Evolutionary conservation across 1,140 invertebrate genomes (phyloP), one percentile per base, ranked within the genome.

Genomic region (Monomorium pharaonis): DNA sequence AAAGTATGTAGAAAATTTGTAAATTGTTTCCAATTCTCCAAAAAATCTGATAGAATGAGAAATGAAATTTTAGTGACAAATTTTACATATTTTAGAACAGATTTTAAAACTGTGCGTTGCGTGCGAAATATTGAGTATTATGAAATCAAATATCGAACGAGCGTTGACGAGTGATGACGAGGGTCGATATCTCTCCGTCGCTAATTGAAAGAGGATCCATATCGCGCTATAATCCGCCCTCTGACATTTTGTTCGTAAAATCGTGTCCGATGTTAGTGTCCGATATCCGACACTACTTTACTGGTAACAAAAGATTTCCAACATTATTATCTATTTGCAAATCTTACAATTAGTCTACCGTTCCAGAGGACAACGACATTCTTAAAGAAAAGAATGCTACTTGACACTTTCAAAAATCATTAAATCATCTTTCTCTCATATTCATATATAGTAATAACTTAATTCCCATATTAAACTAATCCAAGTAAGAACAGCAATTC

Each of bases 131-230:
- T 63, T 24, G 6, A n/a, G 49, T 21, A 80, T 69, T 80, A 30
- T 67, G 51, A 67, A 67, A 80, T 51, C 18, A 65, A 65, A 12
- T 51, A 65, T 65, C 9, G 47, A 21, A 51, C 42, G 65, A n/a
- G n/a, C 44, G 12, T 18, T 27, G n/a, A 16, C 14, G 4, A 42
- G n/a, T 9, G 2, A 51, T 47, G 27, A 37, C 58, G 27, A 65
- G 30, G 24, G 16, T 69, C 16, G 76, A 51, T 67, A 44, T 80
- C 62, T 80, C 62, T 30, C 37, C 60, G 27, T 67, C n/a, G 67
- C 44, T 80, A 80, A 80, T 80, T 80, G 76, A 80, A 80, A 80
- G 44, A 51, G n/a, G 76, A 80, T 80, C 76, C 62, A n/a, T 51
- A 78, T 65, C n/a, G 21, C 10, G 44, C 27, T 5, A 67, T 80